Evolutionary conservation across 2,888 invertebrate species (phyloP), one percentile per base, ranked within the genome.

Genomic region (Lithophane semibrunnea): DNA sequence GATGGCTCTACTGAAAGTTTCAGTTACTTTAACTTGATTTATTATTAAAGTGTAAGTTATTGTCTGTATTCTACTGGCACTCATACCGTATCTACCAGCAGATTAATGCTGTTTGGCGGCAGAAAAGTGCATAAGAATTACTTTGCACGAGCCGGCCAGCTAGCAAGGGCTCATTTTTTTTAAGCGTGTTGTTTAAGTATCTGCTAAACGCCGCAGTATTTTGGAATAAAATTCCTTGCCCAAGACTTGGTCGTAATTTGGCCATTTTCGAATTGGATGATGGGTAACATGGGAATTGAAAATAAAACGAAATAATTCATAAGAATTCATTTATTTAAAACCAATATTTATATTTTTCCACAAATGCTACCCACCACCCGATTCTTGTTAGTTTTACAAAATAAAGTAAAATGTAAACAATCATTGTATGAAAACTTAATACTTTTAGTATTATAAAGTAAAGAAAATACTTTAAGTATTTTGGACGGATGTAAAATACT

Each of bases 331-430:
- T 94, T 92, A 93, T 93, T 92, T 79, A 86, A 87, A 92, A 89
- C 86, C 91, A 88, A 88, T 86, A 87, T 89, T 37, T 37, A 86
- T 86, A 86, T 83, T 81, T 83, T 85, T 87, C 83, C 83, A 86
- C 90, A 91, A 88, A 90, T 91, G 91, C 89, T 94, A 96, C 96
- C 96, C 96, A 95, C 94, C 96, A 96, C 96, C 96, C 94, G 88
- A 82, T 79, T 87, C 78, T 65, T 66, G 89, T 92, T 84, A 90
- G 80, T 82, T 78, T 79, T 76, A 86, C 75, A 87, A 83, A 83
- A 76, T 54, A 76, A 80, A 85, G 24, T 83, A 56, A 71, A 69
- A 29, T 13, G 44, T 71, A 69, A 78, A 76, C 73, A 79, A 75
- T 79, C 72, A 56, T 69, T 74, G 29, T 73, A 49, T 73, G 29